Evolutionary conservation across 2,888 invertebrate species (phyloP).

Genomic region (Phengaris arion): DNA sequence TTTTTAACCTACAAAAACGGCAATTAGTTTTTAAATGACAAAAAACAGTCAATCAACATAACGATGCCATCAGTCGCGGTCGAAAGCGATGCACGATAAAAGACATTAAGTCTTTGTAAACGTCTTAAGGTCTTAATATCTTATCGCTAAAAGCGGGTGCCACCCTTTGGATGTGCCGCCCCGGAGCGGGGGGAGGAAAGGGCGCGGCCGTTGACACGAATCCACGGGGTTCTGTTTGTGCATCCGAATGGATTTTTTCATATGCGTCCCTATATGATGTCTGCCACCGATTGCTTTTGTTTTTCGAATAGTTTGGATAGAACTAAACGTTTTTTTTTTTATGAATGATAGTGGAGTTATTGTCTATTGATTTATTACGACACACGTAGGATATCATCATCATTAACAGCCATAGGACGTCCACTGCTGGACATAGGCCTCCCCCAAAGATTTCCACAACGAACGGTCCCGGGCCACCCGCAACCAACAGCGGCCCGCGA

Average conservation of each 20-base stretch:
- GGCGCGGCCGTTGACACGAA: slow-evolving; percentile 75
- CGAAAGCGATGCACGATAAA: slow-evolving; percentile 58
- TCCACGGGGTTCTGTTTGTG: slow-evolving; percentile 70
- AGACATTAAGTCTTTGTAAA: slow-evolving; percentile 56
- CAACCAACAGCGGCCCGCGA: no score
- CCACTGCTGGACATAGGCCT: no score
- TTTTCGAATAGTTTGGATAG: slow-evolving; percentile 40
- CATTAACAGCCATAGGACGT: no score
- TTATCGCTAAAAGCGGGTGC: slow-evolving; percentile 63
- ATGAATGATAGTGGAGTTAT: no score
- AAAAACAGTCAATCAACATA: slow-evolving; percentile 48
- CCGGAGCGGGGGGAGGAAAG: slow-evolving; percentile 41
- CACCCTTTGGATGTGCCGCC: slow-evolving; percentile 58
- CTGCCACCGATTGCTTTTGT: slow-evolving; percentile 54
- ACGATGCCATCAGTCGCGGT: slow-evolving; percentile 50
- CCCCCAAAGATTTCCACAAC: no score
- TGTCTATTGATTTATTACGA: no score
- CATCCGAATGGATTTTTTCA: slow-evolving; percentile 67
- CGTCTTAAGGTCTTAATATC: slow-evolving; percentile 64
- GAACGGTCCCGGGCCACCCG: no score
- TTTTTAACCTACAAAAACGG: slow-evolving; percentile 38
- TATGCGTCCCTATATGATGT: slow-evolving; percentile 51
- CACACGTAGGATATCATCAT: no score
- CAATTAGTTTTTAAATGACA: slow-evolving; percentile 43
- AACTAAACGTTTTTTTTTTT: no score